A percentile compares a stretch with the other conserved stretches of the same genome.
phyloP scores from a whole-genome alignment of 2,797 vertebrate genomes.

The Picus viridis region DNA sequence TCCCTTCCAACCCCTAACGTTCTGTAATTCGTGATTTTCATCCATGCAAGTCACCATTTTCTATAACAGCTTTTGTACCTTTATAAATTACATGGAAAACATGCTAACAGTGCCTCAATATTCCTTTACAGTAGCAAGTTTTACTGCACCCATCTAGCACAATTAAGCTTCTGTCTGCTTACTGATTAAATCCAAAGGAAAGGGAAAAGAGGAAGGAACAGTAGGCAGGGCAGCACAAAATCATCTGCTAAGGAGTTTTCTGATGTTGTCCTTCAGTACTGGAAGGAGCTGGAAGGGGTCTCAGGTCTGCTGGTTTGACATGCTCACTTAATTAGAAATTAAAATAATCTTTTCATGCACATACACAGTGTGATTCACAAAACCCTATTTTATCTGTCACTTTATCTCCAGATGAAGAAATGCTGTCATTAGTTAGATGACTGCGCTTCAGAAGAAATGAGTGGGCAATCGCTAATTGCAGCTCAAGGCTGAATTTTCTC shows the following conservation, averaged over 20 bases:
- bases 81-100: neutral
- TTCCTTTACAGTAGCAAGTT: neutral
- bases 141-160: neutral
- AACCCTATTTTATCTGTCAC: neutral
- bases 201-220: neutral
- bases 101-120: neutral
- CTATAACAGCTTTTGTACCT: neutral
- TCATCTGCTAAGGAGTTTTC: neutral
- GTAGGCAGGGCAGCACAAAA: neutral
- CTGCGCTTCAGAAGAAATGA: neutral
- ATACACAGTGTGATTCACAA: neutral
- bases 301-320: neutral
- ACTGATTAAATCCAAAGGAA: neutral
- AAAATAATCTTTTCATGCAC: neutral
- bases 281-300: neutral
- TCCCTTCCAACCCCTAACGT: too few relatives aligned
- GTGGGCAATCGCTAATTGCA: neutral
- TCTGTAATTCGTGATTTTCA: neutral
- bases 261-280: neutral
- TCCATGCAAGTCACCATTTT: neutral
- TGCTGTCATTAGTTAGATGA: neutral
- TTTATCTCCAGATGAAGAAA: neutral
- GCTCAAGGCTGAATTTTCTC: slow-evolving; percentile 3
- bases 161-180: neutral
- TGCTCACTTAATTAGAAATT: neutral